Percentiles rank a stretch among this genome's conserved stretches.
These are phyloP conservation scores for Phrynosoma blainvillii DNA, from an alignment of 2,113 vertebrate genomes.

Conservation along the genomic window DNA sequence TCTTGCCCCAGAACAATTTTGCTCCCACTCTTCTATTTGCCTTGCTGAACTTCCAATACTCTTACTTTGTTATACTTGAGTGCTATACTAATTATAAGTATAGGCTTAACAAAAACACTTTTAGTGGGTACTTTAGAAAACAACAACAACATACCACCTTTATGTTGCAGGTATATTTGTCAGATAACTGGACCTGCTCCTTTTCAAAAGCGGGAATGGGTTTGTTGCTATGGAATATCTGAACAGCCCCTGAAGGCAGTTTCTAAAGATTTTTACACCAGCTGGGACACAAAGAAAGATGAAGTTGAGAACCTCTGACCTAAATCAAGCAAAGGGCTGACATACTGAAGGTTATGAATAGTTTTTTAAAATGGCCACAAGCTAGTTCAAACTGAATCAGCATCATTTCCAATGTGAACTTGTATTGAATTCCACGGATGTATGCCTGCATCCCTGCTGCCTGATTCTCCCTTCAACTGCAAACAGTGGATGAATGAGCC, in stretches of 20 bases:
- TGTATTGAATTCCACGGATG: too few relatives aligned
- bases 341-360: background rate
- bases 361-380: background rate
- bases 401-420: background rate
- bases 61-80: too few relatives aligned
- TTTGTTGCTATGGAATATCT: background rate
- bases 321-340: background rate
- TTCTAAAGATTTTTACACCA: background rate
- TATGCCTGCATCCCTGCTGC: background rate
- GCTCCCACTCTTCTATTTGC: background rate
- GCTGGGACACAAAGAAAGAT: background rate
- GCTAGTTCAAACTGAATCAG: background rate
- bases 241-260: background rate
- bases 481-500: conserved; percentile 11
- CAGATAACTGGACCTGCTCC: background rate
- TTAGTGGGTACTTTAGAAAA: too few relatives aligned
- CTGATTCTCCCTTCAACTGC: background rate
- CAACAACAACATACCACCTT: background rate
- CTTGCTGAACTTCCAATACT: background rate
- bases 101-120: too few relatives aligned
- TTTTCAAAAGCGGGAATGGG: background rate
- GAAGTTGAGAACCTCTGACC: background rate
- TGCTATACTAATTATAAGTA: too few relatives aligned
- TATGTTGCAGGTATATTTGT: background rate
- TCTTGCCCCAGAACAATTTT: background rate